These are phyloP conservation scores for Platycnemis pennipes DNA, from an alignment of 2,888 invertebrate species.

Conservation along the genomic window DNA sequence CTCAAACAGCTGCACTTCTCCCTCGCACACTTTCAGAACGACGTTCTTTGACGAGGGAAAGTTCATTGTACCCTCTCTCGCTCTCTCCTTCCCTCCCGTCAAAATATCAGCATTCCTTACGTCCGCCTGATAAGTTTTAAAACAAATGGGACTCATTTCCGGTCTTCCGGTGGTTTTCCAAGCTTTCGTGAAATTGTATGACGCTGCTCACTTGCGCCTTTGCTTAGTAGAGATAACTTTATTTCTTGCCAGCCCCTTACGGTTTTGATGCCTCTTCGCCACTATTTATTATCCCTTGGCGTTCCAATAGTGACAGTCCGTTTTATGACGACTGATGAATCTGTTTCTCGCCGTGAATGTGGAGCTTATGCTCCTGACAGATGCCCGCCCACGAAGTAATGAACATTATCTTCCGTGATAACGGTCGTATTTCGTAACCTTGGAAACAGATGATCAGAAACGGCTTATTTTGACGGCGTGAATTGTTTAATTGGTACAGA, in stretches of 20 bases:
- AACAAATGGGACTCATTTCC: slow-evolving; percentile 32
- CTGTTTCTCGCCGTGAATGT: background rate
- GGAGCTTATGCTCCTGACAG: too few relatives aligned
- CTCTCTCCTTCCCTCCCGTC: background rate
- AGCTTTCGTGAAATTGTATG: slow-evolving; percentile 21
- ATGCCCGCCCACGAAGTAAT: too few relatives aligned
- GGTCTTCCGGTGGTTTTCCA: slow-evolving; percentile 16
- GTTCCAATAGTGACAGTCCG: background rate
- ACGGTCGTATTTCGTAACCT: too few relatives aligned
- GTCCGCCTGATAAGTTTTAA: slow-evolving; percentile 14
- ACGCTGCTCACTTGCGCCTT: background rate
- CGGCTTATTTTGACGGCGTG: too few relatives aligned
- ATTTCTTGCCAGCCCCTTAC: background rate
- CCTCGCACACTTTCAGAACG: background rate
- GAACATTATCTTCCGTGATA: too few relatives aligned
- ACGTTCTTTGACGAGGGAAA: background rate
- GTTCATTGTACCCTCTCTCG: background rate
- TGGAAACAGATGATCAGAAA: too few relatives aligned
- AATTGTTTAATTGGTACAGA: too few relatives aligned
- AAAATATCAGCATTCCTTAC: slow-evolving; percentile 12
- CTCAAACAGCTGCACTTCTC: background rate
- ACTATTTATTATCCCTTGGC: background rate
- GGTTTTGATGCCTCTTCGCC: background rate
- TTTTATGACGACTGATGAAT: background rate
- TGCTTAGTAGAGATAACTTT: background rate